Conservation (phyloP, 2,113 vertebrate genomes). For the Thryonomys swinderianus region DNA sequence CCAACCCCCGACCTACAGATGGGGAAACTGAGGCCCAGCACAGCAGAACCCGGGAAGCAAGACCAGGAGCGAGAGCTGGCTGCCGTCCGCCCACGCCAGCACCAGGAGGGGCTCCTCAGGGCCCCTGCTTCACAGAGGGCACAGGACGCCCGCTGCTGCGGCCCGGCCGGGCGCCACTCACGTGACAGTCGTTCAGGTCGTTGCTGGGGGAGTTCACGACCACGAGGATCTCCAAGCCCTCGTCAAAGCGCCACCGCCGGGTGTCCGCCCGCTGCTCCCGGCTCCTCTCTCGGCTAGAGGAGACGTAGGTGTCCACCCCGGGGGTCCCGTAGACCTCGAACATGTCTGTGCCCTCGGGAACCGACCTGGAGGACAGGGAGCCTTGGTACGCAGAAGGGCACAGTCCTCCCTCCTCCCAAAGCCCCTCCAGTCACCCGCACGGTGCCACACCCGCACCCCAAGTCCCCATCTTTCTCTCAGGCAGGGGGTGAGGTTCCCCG, state of each 20-base stretch:
- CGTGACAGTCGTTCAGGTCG: conserved; percentile 82
- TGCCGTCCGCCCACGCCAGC: rapidly evolving
- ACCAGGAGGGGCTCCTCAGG: not conserved
- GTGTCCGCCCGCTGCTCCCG: conserved; percentile 73
- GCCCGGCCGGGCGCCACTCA: conserved; percentile 46
- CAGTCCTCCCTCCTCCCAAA: not conserved
- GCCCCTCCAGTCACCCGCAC: not conserved
- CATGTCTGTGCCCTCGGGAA: conserved; percentile 70
- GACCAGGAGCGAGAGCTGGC: not conserved
- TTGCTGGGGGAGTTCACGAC: conserved; percentile 82
- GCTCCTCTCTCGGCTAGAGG: not conserved
- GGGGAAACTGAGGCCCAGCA: not conserved
- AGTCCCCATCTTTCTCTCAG: not conserved
- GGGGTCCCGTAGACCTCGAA: conserved; percentile 81
- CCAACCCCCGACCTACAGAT: not conserved
- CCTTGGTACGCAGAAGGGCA: not conserved
- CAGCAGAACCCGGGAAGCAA: not conserved
- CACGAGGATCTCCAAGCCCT: conserved; percentile 70
- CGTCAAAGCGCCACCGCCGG: conserved; percentile 67
- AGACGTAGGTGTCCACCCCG: conserved; percentile 77
- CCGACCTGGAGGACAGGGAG: conserved; percentile 65
- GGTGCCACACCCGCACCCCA: not conserved
- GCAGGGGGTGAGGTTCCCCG: not conserved
- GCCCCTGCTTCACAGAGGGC: not conserved
- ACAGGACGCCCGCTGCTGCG: not conserved